These are phyloP conservation scores for Calyptommatus sinebrachiatus DNA, from an alignment of 2,113 vertebrate species.

Conservation along the genomic window DNA sequence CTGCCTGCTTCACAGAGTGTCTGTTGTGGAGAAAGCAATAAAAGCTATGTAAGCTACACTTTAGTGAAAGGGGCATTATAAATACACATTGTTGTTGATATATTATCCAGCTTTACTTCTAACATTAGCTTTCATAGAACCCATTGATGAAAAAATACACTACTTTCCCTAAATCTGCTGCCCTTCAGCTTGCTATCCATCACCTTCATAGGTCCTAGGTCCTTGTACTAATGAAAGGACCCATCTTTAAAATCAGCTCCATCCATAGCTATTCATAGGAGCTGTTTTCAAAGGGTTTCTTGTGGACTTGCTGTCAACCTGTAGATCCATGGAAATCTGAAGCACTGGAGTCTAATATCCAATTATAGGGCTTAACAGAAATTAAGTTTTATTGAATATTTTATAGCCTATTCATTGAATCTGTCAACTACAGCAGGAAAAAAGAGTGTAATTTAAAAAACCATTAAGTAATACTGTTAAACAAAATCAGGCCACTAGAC, in stretches of 20 bases:
- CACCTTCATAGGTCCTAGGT: no score
- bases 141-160: no score
- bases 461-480: conserved; percentile 63
- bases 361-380: conserved; percentile 58
- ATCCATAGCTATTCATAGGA: background rate
- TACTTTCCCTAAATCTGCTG: no score
- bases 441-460: conserved; percentile 62
- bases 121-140: no score
- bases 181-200: no score
- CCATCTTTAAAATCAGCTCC: background rate
- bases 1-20: no score
- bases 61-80: no score
- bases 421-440: conserved; percentile 51
- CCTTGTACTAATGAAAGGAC: background rate
- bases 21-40: no score
- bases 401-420: conserved; percentile 61
- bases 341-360: conserved; percentile 48
- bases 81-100: no score
- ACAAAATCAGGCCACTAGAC: conserved; percentile 65
- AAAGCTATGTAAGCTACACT: no score
- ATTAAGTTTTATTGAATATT: conserved; percentile 61
- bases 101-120: no score
- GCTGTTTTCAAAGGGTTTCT: background rate
- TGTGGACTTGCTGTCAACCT: conserved; percentile 23
- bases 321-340: conserved; percentile 51